Evolutionary conservation across 2,888 invertebrate species (phyloP), one percentile per base, ranked within the genome.

Genomic region (Liposcelis brunnea): DNA sequence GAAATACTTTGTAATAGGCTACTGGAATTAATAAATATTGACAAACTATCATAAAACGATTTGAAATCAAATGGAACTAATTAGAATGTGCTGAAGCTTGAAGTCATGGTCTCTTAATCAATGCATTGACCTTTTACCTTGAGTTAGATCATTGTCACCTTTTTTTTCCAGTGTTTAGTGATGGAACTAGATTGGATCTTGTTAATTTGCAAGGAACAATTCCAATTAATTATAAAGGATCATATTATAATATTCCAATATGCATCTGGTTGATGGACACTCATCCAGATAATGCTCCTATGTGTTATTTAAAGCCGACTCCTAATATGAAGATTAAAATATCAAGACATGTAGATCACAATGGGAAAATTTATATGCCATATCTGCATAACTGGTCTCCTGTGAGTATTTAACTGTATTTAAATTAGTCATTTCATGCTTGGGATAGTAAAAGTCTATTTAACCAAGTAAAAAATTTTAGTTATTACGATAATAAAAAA

Each of bases 231-330:
- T 94, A 83, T 60, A 90, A 85, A 75, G 85, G 89, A 66, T 68
- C 59, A 47, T 46, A 31, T 4, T 32, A 15, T 42, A 16, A 10
- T 15, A 49, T 98, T 62, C 98, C 98, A 11, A 77, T 99, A 34
- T 83, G 85, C 59, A 80, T 98, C 56, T 97, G 91, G 89, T 61
- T 98, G 43, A 82, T 91, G 78, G 93, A 97, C 59, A 94, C 93
- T 3, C 93, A 98, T 70, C 98, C 98, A 0, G 79, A 84, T 60
- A 86, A 91, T 67, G 90, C 95, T 31, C 98, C 98, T 1, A 80
- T 97, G 66, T 85, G 85, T 59, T 87, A 80, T 58, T 95, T 98
- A 1, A 85, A 80, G 62, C 98, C 98, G 8, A 98, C 98, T 4
- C 59, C 78, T 31, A 86, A 85, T 52, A 98, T 98, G 97, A 77